Evolutionary conservation across 2,113 vertebrate species (phyloP), one percentile per base, ranked within the genome.

Genomic region (Sapajus apella): DNA sequence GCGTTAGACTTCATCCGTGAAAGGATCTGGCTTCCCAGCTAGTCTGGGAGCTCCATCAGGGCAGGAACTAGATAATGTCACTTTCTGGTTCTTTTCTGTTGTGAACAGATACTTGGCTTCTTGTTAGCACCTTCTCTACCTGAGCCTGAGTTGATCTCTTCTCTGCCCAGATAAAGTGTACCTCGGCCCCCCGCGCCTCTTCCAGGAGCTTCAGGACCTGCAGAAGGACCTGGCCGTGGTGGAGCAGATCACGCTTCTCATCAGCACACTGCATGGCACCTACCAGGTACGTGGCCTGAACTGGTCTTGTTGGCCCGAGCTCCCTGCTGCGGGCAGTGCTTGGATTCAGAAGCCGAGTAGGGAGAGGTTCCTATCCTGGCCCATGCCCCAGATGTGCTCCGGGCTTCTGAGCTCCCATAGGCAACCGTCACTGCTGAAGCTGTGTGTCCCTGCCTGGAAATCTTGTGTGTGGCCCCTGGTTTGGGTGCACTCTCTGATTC

Each of bases 181-280:
- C 92, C 98, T 99, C 97, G 99, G 99, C 3, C 99, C 99, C 0
- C 99, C 99, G 0, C 99, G 99, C 50, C 99, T 99, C 64, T 99
- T 99, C 98, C 99, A 99, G 98, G 99, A 99, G 97, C 99, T 99
- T 50, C 99, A 99, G 98, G 99, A 99, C 75, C 98, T 99, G 35
- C 99, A 99, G 90, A 99, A 99, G 73, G 99, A 99, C 97, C 98
- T 99, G 90, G 99, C 98, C 0, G 99, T 99, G 75, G 99, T 99
- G 96, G 99, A 99, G 90, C 99, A 99, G 97, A 99, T 99, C 94
- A 99, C 99, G 0, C 98, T 99, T 16, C 99, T 99, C 2, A 99
- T 99, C 97, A 99, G 99, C 92, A 99, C 99, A 0, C 98, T 99
- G 93, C 99, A 99, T 2, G 99, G 99, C 94, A 99, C 99, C 23